Evolutionary conservation across 1,140 invertebrate species (phyloP).

Genomic region (Fopius arisanus): DNA sequence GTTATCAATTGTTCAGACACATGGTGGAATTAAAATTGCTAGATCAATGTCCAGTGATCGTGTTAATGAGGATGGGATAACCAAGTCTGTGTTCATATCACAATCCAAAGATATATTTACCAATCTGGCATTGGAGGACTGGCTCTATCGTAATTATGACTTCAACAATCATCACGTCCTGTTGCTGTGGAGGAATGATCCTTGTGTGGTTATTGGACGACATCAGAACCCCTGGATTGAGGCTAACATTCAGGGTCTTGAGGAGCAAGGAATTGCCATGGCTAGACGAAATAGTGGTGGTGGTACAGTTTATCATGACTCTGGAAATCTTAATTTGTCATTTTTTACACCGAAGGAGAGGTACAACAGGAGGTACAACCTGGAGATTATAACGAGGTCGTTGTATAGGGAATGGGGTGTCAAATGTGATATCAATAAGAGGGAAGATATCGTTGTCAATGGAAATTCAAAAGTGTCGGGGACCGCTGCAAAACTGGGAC

Average conservation of each 20-base stretch:
- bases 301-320: constrained; percentile 95
- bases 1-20: not conserved
- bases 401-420: constrained; percentile 82
- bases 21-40: not conserved
- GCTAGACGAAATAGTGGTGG: constrained; percentile 95
- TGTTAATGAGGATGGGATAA: constrained; percentile 55
- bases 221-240: constrained; percentile 98
- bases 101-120: constrained; percentile 88
- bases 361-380: constrained; percentile 80
- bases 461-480: constrained; percentile 90
- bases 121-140: constrained; percentile 94
- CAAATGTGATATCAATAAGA: constrained; percentile 75
- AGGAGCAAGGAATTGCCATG: constrained; percentile 72
- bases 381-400: constrained; percentile 83
- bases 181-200: constrained; percentile 90
- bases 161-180: constrained; percentile 84
- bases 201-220: constrained; percentile 93
- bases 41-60: constrained; percentile 5
- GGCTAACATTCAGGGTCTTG: constrained; percentile 75
- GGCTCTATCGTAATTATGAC: constrained; percentile 88
- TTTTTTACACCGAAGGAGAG: constrained; percentile 83
- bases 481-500: constrained; percentile 88
- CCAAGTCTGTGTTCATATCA: constrained; percentile 90
- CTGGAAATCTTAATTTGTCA: constrained; percentile 90
- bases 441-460: constrained; percentile 85